A percentile compares a stretch with the other conserved stretches of the same genome.
Evolutionary conservation across 2,113 vertebrate species (phyloP).

Genomic region (Panthera uncia): DNA sequence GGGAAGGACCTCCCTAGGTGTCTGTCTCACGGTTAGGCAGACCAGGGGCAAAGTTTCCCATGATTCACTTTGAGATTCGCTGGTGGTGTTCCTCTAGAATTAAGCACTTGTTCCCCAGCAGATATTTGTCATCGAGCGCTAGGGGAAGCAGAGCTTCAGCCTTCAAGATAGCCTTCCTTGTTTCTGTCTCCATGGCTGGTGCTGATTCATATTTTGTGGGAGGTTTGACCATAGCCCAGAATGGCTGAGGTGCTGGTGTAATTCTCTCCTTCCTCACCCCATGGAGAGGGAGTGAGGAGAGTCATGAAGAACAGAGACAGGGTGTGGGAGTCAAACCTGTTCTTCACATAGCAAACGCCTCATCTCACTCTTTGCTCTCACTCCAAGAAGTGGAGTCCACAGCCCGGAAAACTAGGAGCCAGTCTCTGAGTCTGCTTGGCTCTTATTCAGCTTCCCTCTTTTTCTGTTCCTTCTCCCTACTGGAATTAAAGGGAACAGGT

Average conservation of each 20-base stretch:
- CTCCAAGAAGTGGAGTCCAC: slow-evolving; percentile 68
- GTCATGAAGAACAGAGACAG: slow-evolving; percentile 60
- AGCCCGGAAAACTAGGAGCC: slow-evolving; percentile 72
- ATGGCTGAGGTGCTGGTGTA: slow-evolving; percentile 41
- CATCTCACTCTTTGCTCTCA: slow-evolving; percentile 68
- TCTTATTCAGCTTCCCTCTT: slow-evolving; percentile 41
- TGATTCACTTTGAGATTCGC: not conserved
- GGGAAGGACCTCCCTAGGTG: not conserved
- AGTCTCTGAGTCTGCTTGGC: slow-evolving; percentile 69
- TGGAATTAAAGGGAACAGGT: not conserved
- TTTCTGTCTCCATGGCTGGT: slow-evolving; percentile 61
- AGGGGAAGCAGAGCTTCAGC: not conserved
- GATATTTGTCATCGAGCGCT: not conserved
- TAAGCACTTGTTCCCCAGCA: not conserved
- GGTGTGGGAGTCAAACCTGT: slow-evolving; percentile 80
- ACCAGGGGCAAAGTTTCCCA: not conserved
- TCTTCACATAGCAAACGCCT: slow-evolving; percentile 73
- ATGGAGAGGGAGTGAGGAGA: slow-evolving; percentile 48
- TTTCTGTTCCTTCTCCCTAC: slow-evolving; percentile 25
- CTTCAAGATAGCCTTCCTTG: slow-evolving; percentile 29
- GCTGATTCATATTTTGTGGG: slow-evolving; percentile 75
- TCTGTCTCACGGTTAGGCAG: not conserved
- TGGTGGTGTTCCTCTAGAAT: not conserved
- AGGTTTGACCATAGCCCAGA: slow-evolving; percentile 52
- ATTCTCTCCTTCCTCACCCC: slow-evolving; percentile 63